Percentiles rank a stretch among this genome's conserved stretches.
Conservation (phyloP, 2,888 invertebrate species). For the Volucella inflata region DNA sequence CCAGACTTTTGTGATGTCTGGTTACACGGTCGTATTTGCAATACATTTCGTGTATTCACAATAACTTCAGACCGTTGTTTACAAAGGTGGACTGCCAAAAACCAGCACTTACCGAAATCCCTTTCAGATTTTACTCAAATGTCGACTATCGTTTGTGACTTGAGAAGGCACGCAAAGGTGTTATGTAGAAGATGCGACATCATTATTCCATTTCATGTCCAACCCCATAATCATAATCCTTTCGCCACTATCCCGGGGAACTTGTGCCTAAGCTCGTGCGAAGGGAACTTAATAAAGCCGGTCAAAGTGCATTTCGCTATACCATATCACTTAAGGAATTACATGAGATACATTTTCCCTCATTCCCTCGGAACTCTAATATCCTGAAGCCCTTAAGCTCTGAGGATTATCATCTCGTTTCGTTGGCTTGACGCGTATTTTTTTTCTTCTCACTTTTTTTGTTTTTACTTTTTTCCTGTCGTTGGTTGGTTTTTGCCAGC, state of each 20-base stretch:
- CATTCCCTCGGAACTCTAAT: slow-evolving; percentile 60
- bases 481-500: neutral
- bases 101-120: neutral
- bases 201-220: slow-evolving; percentile 33
- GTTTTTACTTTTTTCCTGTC: neutral
- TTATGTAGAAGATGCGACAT: neutral
- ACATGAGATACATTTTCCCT: slow-evolving; percentile 57
- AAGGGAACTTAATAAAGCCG: slow-evolving; percentile 53
- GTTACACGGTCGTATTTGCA: too few relatives aligned
- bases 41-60: too few relatives aligned
- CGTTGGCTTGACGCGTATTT: neutral
- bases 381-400: slow-evolving; percentile 63
- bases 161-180: neutral
- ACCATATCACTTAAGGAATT: slow-evolving; percentile 64
- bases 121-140: neutral
- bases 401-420: slow-evolving; percentile 49
- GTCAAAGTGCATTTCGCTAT: slow-evolving; percentile 60
- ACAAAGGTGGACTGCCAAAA: too few relatives aligned
- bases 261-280: slow-evolving; percentile 33
- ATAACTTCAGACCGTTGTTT: too few relatives aligned
- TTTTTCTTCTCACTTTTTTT: neutral
- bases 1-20: too few relatives aligned
- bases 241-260: neutral
- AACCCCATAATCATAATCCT: slow-evolving; percentile 54
- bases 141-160: neutral